A percentile compares a stretch with the other conserved stretches of the same genome.
phyloP scores from a whole-genome alignment of 1,140 invertebrate species.

The Oscheius sp. region DNA sequence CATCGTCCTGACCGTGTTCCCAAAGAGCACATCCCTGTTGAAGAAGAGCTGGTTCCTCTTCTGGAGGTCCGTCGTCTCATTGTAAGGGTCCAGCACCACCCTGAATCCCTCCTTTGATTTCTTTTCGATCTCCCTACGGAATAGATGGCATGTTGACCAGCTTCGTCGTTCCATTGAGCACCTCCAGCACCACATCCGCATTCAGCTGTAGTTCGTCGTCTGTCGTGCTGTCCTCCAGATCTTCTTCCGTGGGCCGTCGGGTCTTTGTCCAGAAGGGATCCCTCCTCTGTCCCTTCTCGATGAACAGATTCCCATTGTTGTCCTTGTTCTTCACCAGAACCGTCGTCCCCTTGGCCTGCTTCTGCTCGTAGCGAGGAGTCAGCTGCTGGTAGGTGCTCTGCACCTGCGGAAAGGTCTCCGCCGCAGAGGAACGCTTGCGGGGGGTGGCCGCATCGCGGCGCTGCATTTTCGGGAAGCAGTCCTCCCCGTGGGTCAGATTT shows the following conservation, averaged over 20 bases:
- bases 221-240: conserved; percentile 1
- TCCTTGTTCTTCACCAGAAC: conserved; percentile 23
- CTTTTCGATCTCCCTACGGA: neutral
- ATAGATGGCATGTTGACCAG: conserved; percentile 18
- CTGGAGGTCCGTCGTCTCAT: neutral
- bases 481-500: conserved; percentile 10
- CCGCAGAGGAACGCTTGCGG: too few relatives aligned
- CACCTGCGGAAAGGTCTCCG: conserved; percentile 12
- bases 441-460: too few relatives aligned
- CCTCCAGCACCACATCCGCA: conserved; percentile 13
- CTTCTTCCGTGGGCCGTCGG: conserved; percentile 8
- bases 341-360: neutral
- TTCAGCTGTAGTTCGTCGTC: conserved; percentile 27
- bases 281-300: neutral
- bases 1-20: conserved; percentile 21
- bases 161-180: conserved; percentile 13
- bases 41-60: conserved; percentile 19
- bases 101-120: neutral
- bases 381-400: neutral
- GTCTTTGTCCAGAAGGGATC: conserved; percentile 10
- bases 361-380: neutral
- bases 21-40: conserved; percentile 19
- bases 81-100: conserved; percentile 7
- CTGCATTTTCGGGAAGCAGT: conserved; percentile 13
- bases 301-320: conserved; percentile 19